Base-by-base conservation (phyloP, 2,888 invertebrate genomes). In the Azorinus chamasolen region DNA sequence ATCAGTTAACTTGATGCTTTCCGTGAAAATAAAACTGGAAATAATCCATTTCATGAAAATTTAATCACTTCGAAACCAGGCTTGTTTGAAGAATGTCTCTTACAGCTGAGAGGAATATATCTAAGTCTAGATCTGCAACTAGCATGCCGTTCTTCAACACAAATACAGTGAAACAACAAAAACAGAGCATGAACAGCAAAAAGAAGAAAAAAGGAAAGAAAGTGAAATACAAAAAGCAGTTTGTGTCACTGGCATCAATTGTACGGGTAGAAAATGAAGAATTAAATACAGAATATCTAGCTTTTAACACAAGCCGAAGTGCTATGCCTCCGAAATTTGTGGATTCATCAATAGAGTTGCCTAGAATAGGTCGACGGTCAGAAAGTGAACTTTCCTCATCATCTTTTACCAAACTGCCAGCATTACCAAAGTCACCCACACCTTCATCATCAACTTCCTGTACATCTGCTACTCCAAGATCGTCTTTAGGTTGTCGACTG, bases 141-240 rank as follows among this genome's bases (percentile, higher is more conserved):
- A 10, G 32, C 32, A 32, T 32, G 32, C 32, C 32, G 5, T 32
- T 32, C 32, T 32, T 32, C 10, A 32, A 32, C 32, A 6, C 32
- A 4, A 32, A 6, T 0, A 32, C 59, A 45, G 24, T 27, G 1
- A 43, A 20, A 12, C 51, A 22, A 24, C 54, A 45, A 22, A 64
- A 46, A 55, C 43, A 54, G 43, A 51, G 46, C 22, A 46, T 48
- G 32, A 66, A 43, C 32, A 32, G 57, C 2, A 77, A 68, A 51
- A 73, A 71, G 55, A 70, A 71, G 24, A 81, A 77, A 45, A 81
- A 81, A 74, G 70, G 74, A 24, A 77, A 69, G 32, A 77, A 63
- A 64, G 25, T 73, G 16, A 80, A 80, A 20, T 74, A 64, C 24
- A 69, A 50, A 46, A 77, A 57, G 59, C 77, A 74, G 39, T 74